A percentile compares a stretch with the other conserved stretches of the same genome.
Evolutionary conservation across 35 echinoderm and acorn worm genomes (phyloP).

Genomic region (Eucidaris tribuloides): DNA sequence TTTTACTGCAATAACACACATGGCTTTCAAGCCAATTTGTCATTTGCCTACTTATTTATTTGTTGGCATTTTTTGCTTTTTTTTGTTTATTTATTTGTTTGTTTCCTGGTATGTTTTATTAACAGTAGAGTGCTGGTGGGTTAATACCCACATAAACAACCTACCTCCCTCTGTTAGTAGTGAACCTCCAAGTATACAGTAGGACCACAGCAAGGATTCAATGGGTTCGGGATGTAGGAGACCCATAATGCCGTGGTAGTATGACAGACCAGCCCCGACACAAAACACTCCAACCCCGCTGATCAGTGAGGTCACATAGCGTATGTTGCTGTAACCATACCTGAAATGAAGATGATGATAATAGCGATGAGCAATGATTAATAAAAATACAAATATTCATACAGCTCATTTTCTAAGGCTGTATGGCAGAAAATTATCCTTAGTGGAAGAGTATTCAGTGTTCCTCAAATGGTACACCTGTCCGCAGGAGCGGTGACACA

Average conservation of each 20-base stretch:
- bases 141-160: slow-evolving; percentile 11
- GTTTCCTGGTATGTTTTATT: too few relatives aligned
- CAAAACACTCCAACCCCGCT: slow-evolving; percentile 96
- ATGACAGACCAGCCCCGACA: slow-evolving; percentile 88
- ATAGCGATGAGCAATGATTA: not conserved
- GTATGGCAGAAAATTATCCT: too few relatives aligned
- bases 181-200: slow-evolving; percentile 78
- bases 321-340: slow-evolving; percentile 77
- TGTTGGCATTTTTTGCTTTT: too few relatives aligned
- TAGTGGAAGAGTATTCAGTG: too few relatives aligned
- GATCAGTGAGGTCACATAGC: slow-evolving; percentile 90
- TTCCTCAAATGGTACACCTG: too few relatives aligned
- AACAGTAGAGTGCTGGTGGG: too few relatives aligned
- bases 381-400: not conserved
- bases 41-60: too few relatives aligned
- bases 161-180: slow-evolving; percentile 91
- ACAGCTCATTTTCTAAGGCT: not conserved
- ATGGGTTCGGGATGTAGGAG: slow-evolving; percentile 85
- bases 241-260: slow-evolving; percentile 89
- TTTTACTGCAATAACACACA: too few relatives aligned
- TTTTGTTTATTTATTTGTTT: too few relatives aligned
- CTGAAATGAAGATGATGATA: not conserved
- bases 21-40: too few relatives aligned
- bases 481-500: too few relatives aligned
- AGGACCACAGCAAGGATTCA: slow-evolving; percentile 81